Percentiles rank a stretch among this genome's conserved stretches.
phyloP scores from a whole-genome alignment of 2,113 vertebrate genomes.

The Eupsittula cactorum region DNA sequence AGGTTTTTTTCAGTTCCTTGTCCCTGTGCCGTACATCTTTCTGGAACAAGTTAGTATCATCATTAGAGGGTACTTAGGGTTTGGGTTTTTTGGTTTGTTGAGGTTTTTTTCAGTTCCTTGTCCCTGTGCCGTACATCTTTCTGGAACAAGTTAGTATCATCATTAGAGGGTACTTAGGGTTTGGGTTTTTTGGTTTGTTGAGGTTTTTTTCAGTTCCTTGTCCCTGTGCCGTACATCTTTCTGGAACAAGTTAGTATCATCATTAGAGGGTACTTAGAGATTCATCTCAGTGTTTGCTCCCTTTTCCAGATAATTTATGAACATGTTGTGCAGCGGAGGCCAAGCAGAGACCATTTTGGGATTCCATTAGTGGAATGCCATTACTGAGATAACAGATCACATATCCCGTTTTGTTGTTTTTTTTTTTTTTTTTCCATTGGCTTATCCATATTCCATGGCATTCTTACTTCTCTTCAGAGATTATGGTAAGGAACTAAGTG shows the following conservation, averaged over 20 bases:
- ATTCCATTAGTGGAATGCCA: neutral
- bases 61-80: too few species aligned
- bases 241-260: neutral
- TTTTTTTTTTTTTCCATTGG: neutral
- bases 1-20: too few species aligned
- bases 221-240: neutral
- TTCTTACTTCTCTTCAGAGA: neutral
- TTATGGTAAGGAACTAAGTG: neutral
- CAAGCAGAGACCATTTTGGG: neutral
- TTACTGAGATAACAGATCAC: neutral
- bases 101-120: neutral
- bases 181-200: neutral
- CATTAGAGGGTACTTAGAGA: neutral
- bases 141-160: neutral
- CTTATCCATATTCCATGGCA: neutral
- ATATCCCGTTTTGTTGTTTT: neutral
- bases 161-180: neutral
- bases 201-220: neutral
- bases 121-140: neutral
- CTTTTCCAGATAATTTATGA: neutral
- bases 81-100: neutral
- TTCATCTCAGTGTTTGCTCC: neutral
- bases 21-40: too few species aligned
- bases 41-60: too few species aligned
- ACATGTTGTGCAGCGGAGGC: neutral